Evolutionary conservation across 2,888 invertebrate species (phyloP), one percentile per base, ranked within the genome.

Genomic region (Synanthedon andrenaeformis): DNA sequence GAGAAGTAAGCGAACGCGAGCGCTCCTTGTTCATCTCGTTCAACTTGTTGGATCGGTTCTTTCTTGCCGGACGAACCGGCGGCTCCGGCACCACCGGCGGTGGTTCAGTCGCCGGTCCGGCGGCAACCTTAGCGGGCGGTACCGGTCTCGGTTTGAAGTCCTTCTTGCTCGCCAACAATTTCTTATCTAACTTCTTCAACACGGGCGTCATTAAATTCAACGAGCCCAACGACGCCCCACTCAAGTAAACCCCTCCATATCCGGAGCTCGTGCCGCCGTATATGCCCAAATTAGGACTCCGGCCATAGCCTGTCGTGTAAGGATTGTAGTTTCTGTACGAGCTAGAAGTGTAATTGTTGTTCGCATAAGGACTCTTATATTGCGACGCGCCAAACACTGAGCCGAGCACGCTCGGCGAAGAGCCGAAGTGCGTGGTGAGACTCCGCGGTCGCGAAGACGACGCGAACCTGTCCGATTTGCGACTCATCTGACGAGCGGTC

Each of bases 241-340:
- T 91, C 59, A 92, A 79, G 55, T 91, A 91, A 28, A 92, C 82
- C 51, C 92, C 91, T 10, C 92, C 92, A 65, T 93, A 93, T 5
- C 92, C 92, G 3, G 91, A 90, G 57, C 89, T 77, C 0, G 90
- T 90, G 41, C 91, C 90, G 3, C 91, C 91, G 57, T 92, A 91
- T 54, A 90, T 85, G n/a, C 84, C 82, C 51, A 80, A 69, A 11
- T n/a, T 78, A 10, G 58, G 41, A 13, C 13, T 66, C 45, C 87
- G 70, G 1, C 82, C 81, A 61, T 85, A 70, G 1, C 86, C 84
- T 41, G 80, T 71, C 55, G 79, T 82, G 63, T 86, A 86, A 12
- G 86, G 86, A 58, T 85, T 85, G 62, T 79, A 85, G 70, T 85
- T 86, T 61, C 86, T 76, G 63, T 84, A 85, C 23, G 74, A 66